A percentile compares a stretch with the other conserved stretches of the same genome.
phyloP scores from a whole-genome alignment of 2,888 invertebrate species.

The Isotomurus palustris region DNA sequence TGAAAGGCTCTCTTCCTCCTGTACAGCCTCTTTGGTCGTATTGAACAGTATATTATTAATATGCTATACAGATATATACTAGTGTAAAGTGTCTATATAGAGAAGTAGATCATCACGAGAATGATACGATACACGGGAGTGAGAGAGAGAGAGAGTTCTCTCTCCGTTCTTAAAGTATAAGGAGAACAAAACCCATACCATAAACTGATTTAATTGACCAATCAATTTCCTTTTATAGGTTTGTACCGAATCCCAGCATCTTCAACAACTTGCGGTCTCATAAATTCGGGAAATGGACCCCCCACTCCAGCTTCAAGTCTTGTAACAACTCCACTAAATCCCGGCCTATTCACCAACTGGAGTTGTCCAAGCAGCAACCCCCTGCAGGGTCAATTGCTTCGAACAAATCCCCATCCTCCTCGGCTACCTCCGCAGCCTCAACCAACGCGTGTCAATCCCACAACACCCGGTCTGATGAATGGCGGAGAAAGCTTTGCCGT shows the following conservation, averaged over 20 bases:
- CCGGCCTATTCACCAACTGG: background rate
- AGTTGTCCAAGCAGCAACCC: background rate
- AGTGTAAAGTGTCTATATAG: no score
- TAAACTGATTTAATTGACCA: constrained; percentile 14
- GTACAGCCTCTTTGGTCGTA: no score
- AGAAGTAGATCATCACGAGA: no score
- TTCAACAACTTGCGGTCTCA: constrained; percentile 23
- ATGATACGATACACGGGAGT: no score
- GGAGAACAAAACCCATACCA: background rate
- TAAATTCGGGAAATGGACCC: constrained; percentile 10
- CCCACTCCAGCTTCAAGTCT: background rate
- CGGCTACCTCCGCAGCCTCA: background rate
- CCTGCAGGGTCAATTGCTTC: background rate
- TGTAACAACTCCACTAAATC: constrained; percentile 1
- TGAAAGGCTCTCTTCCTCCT: no score
- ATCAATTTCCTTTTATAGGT: constrained; percentile 11
- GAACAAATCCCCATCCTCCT: background rate
- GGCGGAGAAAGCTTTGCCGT: background rate
- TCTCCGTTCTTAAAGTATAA: no score
- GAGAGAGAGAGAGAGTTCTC: no score
- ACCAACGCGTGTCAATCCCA: background rate
- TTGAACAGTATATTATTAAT: no score
- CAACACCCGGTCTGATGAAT: background rate
- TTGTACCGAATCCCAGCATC: constrained; percentile 23
- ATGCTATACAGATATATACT: no score